These are phyloP conservation scores for Seira musarum DNA, from an alignment of 2,888 invertebrate species.

Conservation along the genomic window DNA sequence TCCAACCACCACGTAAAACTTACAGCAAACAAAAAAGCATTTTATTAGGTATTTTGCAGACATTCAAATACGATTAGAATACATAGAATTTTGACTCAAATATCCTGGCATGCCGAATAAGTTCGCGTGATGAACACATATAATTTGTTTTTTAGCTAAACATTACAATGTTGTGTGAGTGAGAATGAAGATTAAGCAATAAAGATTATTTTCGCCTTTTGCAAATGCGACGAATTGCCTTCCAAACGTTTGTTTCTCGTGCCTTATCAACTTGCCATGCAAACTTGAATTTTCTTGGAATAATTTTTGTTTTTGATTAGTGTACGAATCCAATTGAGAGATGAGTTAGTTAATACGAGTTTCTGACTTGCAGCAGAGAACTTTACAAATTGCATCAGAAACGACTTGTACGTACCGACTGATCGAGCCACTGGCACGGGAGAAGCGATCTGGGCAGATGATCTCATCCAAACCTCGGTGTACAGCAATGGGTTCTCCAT, in stretches of 20 bases:
- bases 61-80: no score
- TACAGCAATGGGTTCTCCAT: slow-evolving; percentile 82
- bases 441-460: slow-evolving; percentile 71
- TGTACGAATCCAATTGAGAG: not conserved
- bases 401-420: slow-evolving; percentile 55
- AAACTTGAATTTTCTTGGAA: slow-evolving; percentile 18
- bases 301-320: slow-evolving; percentile 20
- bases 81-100: no score
- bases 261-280: slow-evolving; percentile 33
- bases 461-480: slow-evolving; percentile 87
- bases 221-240: slow-evolving; percentile 10
- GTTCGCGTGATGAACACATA: no score
- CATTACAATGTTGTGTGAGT: not conserved
- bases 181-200: not conserved
- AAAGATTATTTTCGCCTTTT: not conserved
- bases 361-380: not conserved
- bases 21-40: no score
- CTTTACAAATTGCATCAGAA: not conserved
- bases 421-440: slow-evolving; percentile 66
- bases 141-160: no score
- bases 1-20: no score
- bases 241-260: slow-evolving; percentile 22
- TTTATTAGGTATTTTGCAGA: no score
- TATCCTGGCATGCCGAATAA: no score
- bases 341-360: slow-evolving; percentile 12